Conservation (phyloP, 92 coral and sea anemone species). For the Parazoanthus darwini region DNA sequence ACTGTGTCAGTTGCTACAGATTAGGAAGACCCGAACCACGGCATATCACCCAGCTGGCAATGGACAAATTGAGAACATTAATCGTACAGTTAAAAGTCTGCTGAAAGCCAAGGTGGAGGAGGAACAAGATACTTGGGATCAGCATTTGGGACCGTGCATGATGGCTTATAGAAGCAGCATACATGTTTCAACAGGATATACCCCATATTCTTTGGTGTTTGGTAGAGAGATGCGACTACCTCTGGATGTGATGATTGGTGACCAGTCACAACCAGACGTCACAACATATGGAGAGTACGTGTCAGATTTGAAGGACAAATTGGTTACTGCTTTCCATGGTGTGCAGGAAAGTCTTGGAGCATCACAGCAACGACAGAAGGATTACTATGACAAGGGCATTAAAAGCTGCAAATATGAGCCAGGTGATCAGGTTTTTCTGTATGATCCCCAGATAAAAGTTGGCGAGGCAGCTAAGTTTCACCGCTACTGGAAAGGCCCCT, state of each 20-base stretch:
- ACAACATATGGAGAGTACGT: conserved; percentile 28
- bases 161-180: conserved; percentile 60
- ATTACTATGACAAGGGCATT: conserved; percentile 1
- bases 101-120: conserved; percentile 38
- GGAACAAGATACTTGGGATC: conserved; percentile 35
- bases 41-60: conserved; percentile 58
- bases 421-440: conserved; percentile 16
- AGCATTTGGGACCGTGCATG: conserved; percentile 42
- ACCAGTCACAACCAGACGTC: not conserved
- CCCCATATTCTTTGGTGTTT: conserved; percentile 51
- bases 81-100: conserved; percentile 36
- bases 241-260: conserved; percentile 49
- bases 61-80: conserved; percentile 50
- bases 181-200: conserved; percentile 51
- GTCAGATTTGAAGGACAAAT: conserved; percentile 4
- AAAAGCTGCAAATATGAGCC: not conserved
- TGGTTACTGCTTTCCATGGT: conserved; percentile 14
- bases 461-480: conserved; percentile 32
- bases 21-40: conserved; percentile 53
- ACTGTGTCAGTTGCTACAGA: conserved; percentile 48
- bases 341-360: conserved; percentile 4
- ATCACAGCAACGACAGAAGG: conserved; percentile 25
- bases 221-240: conserved; percentile 49
- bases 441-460: conserved; percentile 9
- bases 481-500: conserved; percentile 42